Evolutionary conservation across 2,888 invertebrate genomes (phyloP).

Genomic region (Pinctada fucata): DNA sequence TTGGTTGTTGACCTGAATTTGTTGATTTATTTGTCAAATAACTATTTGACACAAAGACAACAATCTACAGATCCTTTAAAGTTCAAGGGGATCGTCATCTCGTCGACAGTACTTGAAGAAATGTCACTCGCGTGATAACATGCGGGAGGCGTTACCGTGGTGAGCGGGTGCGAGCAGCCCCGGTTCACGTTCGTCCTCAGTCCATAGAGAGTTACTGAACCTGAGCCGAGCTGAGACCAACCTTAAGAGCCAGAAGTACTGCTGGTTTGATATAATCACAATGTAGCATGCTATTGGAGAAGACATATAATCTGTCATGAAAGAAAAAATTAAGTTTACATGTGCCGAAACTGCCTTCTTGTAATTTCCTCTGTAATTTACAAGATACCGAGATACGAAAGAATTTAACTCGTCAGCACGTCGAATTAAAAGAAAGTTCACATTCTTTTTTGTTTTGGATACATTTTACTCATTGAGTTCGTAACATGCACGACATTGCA

Average conservation of each 20-base stretch:
- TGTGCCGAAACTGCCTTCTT: neutral
- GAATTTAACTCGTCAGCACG: no score
- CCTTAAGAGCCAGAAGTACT: neutral
- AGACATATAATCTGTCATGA: neutral
- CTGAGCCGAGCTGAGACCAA: neutral
- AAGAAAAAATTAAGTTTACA: neutral
- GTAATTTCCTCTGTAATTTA: neutral
- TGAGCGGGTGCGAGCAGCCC: slow-evolving; percentile 13
- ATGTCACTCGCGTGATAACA: neutral
- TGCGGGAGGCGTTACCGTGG: slow-evolving; percentile 5
- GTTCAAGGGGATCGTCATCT: neutral
- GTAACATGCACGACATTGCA: no score
- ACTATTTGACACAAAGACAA: neutral
- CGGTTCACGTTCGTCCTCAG: slow-evolving; percentile 22
- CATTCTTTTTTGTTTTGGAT: no score
- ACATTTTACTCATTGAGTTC: no score
- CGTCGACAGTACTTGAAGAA: neutral
- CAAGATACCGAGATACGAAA: no score
- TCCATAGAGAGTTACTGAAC: slow-evolving; percentile 9
- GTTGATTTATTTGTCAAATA: neutral
- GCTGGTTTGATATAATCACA: neutral
- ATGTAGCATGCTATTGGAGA: slow-evolving; percentile 11
- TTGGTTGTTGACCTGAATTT: neutral
- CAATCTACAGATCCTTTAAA: neutral
- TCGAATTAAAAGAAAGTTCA: no score